Percentiles rank a stretch among this genome's conserved stretches.
phyloP scores from a whole-genome alignment of 2,797 vertebrate species.

The Periparus ater region DNA sequence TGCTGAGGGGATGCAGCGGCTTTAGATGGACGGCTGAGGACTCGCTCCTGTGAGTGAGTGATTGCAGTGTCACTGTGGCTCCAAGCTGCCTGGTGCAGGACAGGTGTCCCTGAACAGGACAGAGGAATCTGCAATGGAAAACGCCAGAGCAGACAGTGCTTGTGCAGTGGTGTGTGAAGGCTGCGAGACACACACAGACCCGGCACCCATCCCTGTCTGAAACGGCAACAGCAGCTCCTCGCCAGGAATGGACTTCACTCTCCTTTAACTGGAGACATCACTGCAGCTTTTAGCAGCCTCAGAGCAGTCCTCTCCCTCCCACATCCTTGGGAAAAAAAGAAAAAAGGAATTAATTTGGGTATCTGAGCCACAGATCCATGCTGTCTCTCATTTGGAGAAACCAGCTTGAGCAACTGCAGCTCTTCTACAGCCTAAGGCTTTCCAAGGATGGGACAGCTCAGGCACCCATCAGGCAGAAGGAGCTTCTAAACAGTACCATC shows the following conservation, averaged over 20 bases:
- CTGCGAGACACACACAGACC: neutral
- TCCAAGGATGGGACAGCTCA: neutral
- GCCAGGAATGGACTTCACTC: neutral
- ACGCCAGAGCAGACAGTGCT: rapidly evolving
- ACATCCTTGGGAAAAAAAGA: neutral
- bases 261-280: neutral
- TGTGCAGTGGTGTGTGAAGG: neutral
- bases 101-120: neutral
- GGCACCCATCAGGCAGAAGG: neutral
- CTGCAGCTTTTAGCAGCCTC: neutral
- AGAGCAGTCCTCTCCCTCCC: neutral
- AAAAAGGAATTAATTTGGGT: neutral
- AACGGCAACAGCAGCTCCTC: neutral
- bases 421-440: neutral
- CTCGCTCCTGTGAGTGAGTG: neutral
- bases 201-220: rapidly evolving
- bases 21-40: neutral
- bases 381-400: neutral
- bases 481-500: neutral
- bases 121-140: neutral
- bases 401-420: rapidly evolving
- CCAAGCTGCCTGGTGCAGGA: neutral
- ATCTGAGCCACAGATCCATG: neutral
- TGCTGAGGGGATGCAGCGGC: neutral
- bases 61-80: neutral